Evolutionary conservation across 2,888 invertebrate species (phyloP), one percentile per base, ranked within the genome.

Genomic region (Rhagium mordax): DNA sequence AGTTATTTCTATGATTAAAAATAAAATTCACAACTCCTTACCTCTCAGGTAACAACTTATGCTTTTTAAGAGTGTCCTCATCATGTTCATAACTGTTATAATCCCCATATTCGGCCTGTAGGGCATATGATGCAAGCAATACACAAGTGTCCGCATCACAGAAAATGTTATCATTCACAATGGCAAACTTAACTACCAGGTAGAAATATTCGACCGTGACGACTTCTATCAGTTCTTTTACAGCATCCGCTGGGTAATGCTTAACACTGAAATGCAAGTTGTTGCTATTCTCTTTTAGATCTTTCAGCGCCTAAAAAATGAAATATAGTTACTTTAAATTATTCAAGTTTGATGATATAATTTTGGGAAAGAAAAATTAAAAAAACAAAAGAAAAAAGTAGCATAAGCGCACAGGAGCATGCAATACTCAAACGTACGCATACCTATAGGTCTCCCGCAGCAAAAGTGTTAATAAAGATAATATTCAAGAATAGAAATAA

Each of bases 121-220:
- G 96, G 53, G 98, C 98, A 89, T 98, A 99, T 61, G 98, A 98
- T 16, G 98, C 98, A 71, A 99, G 90, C 78, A 99, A 91, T 20
- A 99, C 98, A 15, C 97, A 97, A 59, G 99, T 98, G 90, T 99
- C 99, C 47, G 99, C 97, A 79, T 99, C 99, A 88, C 99, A 99
- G 90, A 98, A 99, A 85, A 99, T 96, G 89, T 98, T 98, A 89
- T 98, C 98, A 74, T 95, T 95, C 80, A 99, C 91, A 88, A 99
- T 98, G 79, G 94, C 95, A 88, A 97, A 97, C 90, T 98, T 98
- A 79, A 98, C 96, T 92, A 96, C 95, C 81, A 95, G 91, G 88
- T 96, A 97, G 90, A 97, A 97, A 78, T 96, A 91, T 86, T 96
- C 94, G 89, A 98, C 92, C 82, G 99, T 99, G 87, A 98, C 97